Evolutionary conservation across 1,140 invertebrate species (phyloP).

Genomic region (Acyrthosiphon pisum): DNA sequence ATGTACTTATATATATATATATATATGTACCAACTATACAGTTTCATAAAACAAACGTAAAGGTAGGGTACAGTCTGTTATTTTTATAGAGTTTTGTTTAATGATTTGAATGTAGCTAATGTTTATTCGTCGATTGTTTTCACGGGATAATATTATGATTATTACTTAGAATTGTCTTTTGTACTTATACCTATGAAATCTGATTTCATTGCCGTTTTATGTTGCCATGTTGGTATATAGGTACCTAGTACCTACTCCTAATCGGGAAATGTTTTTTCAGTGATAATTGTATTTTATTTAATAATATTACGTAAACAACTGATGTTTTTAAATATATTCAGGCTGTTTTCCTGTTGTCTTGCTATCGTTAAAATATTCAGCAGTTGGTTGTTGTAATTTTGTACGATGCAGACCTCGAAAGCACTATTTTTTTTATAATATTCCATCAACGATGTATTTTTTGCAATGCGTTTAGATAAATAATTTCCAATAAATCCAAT

Average conservation of each 20-base stretch:
- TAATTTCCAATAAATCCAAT: background rate
- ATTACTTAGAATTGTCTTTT: background rate
- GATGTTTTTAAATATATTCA: background rate
- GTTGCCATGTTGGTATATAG: background rate
- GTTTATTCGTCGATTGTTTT: constrained; percentile 13
- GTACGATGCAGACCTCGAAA: background rate
- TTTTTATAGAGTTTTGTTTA: background rate
- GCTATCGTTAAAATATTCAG: background rate
- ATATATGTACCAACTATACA: background rate
- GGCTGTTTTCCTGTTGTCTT: background rate
- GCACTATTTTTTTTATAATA: background rate
- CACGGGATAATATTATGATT: background rate
- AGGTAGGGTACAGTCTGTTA: background rate
- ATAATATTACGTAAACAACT: background rate
- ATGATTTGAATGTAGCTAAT: background rate
- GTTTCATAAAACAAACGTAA: background rate
- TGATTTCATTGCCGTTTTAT: background rate
- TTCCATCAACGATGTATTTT: background rate
- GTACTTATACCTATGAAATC: background rate
- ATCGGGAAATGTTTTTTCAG: background rate
- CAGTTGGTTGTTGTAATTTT: background rate
- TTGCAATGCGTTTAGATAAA: background rate
- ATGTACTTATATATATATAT: background rate
- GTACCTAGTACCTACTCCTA: background rate
- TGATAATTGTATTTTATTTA: background rate